phyloP scores from a whole-genome alignment of 1,140 invertebrate genomes.

The Ridgeia piscesae region DNA sequence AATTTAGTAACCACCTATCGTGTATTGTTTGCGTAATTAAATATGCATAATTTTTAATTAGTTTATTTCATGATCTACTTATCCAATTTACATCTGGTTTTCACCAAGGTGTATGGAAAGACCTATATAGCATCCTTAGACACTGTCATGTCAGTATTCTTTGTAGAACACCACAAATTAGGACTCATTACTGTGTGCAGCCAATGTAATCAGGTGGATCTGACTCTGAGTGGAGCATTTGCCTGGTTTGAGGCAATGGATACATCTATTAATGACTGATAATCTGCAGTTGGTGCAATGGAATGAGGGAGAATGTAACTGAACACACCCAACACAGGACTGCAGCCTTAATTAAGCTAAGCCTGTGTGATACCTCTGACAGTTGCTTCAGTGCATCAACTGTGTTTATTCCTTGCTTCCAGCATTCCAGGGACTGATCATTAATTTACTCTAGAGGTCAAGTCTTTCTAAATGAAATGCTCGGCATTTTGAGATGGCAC shows the following conservation, averaged over 20 bases:
- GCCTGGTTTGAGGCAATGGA: not conserved
- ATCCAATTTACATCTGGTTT: no score
- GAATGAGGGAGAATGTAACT: not conserved
- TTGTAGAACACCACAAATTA: not conserved
- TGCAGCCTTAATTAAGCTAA: not conserved
- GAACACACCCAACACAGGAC: not conserved
- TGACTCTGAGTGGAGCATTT: not conserved
- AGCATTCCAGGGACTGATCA: not conserved
- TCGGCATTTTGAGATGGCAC: no score
- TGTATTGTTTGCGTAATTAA: no score
- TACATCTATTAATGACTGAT: not conserved
- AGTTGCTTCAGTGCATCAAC: not conserved
- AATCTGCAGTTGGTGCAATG: not conserved
- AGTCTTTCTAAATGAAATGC: no score
- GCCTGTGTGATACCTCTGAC: not conserved
- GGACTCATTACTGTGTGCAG: not conserved
- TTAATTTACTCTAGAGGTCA: no score
- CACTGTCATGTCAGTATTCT: not conserved
- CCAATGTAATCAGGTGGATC: not conserved
- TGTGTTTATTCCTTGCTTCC: not conserved
- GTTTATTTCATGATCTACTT: no score
- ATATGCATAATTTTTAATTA: no score
- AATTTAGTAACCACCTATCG: no score
- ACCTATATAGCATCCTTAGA: no score
- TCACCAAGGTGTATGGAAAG: no score